Percentiles rank a stretch among this genome's conserved stretches.
These are phyloP conservation scores for Hyperoplus immaculatus DNA, from an alignment of 2,797 vertebrate genomes.

Conservation along the genomic window DNA sequence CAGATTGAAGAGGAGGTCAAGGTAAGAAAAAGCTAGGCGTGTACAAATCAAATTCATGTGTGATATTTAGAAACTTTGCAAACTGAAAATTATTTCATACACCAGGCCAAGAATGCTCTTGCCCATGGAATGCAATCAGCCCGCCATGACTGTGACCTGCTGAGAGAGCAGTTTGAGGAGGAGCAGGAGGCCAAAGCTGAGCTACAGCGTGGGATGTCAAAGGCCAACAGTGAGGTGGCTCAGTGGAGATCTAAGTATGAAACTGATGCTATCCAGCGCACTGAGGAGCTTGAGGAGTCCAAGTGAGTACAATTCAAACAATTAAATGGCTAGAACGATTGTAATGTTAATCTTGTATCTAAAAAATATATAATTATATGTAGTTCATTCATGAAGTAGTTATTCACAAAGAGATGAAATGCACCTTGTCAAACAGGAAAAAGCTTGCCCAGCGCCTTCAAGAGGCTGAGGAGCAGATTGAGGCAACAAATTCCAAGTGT, in stretches of 20 bases:
- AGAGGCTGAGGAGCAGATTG: too few species aligned
- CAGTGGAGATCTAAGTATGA: slow-evolving; percentile 92
- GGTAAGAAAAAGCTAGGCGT: too few species aligned
- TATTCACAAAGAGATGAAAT: too few species aligned
- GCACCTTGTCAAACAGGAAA: too few species aligned
- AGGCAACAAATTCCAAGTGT: too few species aligned
- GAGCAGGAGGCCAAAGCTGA: slow-evolving; percentile 90
- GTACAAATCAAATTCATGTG: too few species aligned
- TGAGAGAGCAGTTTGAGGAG: slow-evolving; percentile 91
- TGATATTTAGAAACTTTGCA: neutral
- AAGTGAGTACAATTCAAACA: slow-evolving; percentile 63
- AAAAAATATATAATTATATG: too few species aligned
- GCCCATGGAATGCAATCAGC: slow-evolving; percentile 89
- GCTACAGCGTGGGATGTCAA: slow-evolving; percentile 89
- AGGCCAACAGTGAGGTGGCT: slow-evolving; percentile 91
- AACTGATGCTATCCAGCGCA: slow-evolving; percentile 89
- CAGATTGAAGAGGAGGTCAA: too few species aligned
- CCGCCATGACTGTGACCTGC: slow-evolving; percentile 89
- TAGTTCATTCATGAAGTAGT: too few species aligned
- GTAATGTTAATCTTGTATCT: neutral
- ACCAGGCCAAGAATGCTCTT: slow-evolving; percentile 90
- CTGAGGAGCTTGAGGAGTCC: slow-evolving; percentile 73
- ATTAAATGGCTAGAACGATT: neutral
- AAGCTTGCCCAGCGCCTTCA: too few species aligned
- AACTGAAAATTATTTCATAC: neutral